These are phyloP conservation scores for Recurvirostra avosetta DNA, from an alignment of 2,113 vertebrate species.

Conservation along the genomic window DNA sequence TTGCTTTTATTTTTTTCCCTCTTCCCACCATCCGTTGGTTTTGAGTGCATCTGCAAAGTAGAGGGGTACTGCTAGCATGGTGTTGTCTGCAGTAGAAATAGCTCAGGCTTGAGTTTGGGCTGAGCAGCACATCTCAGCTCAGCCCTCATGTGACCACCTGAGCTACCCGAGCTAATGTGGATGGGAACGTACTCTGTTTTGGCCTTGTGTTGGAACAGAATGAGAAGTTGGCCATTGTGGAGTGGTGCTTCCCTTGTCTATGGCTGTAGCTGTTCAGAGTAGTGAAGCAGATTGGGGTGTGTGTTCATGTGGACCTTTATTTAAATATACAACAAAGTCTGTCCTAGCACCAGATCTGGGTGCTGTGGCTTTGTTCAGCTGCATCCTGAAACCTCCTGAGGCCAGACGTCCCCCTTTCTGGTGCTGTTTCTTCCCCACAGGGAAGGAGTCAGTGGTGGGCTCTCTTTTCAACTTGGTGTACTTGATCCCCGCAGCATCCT, in stretches of 20 bases:
- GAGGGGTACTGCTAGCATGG: accelerated
- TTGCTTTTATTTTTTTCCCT: background rate
- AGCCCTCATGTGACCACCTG: background rate
- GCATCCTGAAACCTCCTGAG: accelerated
- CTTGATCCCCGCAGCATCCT: background rate
- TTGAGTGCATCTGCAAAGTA: background rate
- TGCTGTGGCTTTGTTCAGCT: background rate
- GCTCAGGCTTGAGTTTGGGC: background rate
- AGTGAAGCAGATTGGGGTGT: background rate
- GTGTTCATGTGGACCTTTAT: background rate
- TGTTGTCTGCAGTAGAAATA: background rate
- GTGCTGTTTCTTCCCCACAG: accelerated
- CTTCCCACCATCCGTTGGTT: accelerated
- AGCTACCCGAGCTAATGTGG: accelerated
- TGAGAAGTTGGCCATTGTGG: accelerated
- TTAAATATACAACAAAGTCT: background rate
- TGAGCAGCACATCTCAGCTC: background rate
- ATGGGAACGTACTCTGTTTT: accelerated
- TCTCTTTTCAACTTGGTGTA: background rate
- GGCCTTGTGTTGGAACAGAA: background rate
- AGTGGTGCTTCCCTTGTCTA: background rate
- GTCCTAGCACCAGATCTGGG: background rate
- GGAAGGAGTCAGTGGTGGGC: background rate
- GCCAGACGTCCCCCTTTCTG: too few species aligned
- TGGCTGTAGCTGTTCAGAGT: background rate